Base-by-base conservation (phyloP, 2,888 invertebrate species). In the Chalcis sispes region DNA sequence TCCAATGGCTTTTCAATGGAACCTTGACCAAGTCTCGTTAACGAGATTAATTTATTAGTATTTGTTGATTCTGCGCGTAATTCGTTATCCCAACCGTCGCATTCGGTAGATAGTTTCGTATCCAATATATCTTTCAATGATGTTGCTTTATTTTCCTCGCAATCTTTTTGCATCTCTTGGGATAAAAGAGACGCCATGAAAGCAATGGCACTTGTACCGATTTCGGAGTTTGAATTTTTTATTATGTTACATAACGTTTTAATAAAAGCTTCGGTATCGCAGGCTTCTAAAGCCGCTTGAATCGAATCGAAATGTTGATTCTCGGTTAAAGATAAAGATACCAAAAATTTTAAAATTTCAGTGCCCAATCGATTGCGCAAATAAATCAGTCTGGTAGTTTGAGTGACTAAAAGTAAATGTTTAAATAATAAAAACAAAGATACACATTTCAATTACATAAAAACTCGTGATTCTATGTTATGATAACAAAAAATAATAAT, bases 351-450 rank as follows among this genome's bases (percentile, higher is more conserved):
- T 78, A 90, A 91, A 42, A 90, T 87, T 81, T 90, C 89, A 10
- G 86, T 88, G 89, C 90, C 90, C 1, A 91, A 79, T 81, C 85
- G 87, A 76, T 90, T 90, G n/a, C 90, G 87, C n/a, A 91, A 80
- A 77, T 88, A 89, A 5, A 89, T 61, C 54, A 91, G 79, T 70
- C 89, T 88, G 0, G 88, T 82, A 40, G 86, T 83, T 62, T 86
- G 72, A 1, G 83, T 85, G 82, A 87, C 90, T 90, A 73, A 18
- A 69, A 13, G 58, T 36, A 48, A 56, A 42, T n/a, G 13, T 27
- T 13, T 72, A 48, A 36, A 52, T 13, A 20, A 3, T 46, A 54
- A n/a, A n/a, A n/a, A n/a, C n/a, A n/a, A n/a, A n/a, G n/a, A n/a
- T n/a, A n/a, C n/a, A n/a, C n/a, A n/a, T n/a, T n/a, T n/a, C n/a